Conservation (phyloP, 2,888 invertebrate species). For the Emmelina monodactyla region DNA sequence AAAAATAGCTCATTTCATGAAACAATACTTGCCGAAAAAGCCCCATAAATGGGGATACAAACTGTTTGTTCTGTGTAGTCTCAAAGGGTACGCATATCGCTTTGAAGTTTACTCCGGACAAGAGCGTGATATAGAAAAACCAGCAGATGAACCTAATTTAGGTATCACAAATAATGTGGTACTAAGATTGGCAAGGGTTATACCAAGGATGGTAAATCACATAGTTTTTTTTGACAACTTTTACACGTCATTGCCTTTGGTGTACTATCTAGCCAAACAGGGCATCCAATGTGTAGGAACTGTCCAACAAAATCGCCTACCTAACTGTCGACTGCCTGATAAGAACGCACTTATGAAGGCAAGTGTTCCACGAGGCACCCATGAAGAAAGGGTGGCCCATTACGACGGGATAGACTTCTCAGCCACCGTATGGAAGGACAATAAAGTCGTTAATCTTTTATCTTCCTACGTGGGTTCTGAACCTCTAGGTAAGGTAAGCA, state of each 20-base stretch:
- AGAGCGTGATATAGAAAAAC: constrained; percentile 22
- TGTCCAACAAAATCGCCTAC: constrained; percentile 25
- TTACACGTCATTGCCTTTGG: constrained; percentile 22
- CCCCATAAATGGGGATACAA: constrained; percentile 2
- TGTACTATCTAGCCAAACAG: constrained; percentile 21
- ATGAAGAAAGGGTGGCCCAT: constrained; percentile 25
- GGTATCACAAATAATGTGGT: constrained; percentile 20
- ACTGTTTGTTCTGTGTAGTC: constrained; percentile 1
- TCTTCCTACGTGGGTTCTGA: constrained; percentile 25
- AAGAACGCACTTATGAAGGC: constrained; percentile 17
- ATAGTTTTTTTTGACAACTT: constrained; percentile 24
- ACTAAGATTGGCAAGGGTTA: constrained; percentile 19
- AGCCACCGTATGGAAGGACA: constrained; percentile 27
- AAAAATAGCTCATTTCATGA: constrained; percentile 20
- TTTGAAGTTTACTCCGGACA: constrained; percentile 26
- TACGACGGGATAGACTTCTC: constrained; percentile 24
- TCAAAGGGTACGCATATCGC: constrained; percentile 15
- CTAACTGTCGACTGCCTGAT: constrained; percentile 24
- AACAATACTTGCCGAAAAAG: constrained; percentile 13
- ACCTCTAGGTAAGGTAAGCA: constrained; percentile 22
- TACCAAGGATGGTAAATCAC: constrained; percentile 21
- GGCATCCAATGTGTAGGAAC: constrained; percentile 24
- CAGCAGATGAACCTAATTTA: constrained; percentile 21
- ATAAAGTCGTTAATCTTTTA: constrained; percentile 25
- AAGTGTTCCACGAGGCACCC: constrained; percentile 26